A percentile compares a stretch with the other conserved stretches of the same genome.
phyloP scores from a whole-genome alignment of 2,113 vertebrate genomes.

The Ceyx melanurus region DNA sequence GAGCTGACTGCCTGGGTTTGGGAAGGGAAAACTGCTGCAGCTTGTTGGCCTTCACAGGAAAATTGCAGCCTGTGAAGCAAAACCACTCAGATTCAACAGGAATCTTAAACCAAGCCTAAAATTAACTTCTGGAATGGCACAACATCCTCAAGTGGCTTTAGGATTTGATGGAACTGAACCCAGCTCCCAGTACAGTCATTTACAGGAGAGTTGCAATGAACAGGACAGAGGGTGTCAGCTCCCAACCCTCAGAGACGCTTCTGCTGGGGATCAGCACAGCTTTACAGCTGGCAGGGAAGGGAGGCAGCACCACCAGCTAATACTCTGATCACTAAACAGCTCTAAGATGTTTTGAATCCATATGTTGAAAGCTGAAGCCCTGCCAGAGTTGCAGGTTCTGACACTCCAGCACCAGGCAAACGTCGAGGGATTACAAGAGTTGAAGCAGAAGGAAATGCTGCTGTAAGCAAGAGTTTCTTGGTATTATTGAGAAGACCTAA shows the following conservation, averaged over 20 bases:
- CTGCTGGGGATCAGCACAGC: background rate
- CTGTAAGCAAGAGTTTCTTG: background rate
- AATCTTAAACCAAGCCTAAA: background rate
- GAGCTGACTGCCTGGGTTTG: background rate
- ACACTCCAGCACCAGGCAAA: background rate
- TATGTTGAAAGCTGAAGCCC: background rate
- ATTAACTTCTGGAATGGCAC: background rate
- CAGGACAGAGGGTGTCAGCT: background rate
- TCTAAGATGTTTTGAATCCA: background rate
- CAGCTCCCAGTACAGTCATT: background rate
- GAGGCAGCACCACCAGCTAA: background rate
- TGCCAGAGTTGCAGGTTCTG: background rate
- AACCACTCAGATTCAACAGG: background rate
- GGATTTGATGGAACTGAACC: background rate
- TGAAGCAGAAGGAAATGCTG: background rate
- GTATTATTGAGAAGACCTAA: background rate
- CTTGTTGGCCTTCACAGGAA: background rate
- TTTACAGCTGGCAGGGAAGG: background rate
- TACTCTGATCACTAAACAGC: background rate
- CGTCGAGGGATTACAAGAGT: fast-evolving
- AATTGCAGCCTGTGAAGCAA: background rate
- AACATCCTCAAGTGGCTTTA: background rate
- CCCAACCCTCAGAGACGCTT: background rate
- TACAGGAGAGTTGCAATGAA: background rate
- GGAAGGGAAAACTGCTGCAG: background rate